phyloP scores from a whole-genome alignment of 35 echinoderm and acorn worm species.

The Strongylocentrotus purpuratus region DNA sequence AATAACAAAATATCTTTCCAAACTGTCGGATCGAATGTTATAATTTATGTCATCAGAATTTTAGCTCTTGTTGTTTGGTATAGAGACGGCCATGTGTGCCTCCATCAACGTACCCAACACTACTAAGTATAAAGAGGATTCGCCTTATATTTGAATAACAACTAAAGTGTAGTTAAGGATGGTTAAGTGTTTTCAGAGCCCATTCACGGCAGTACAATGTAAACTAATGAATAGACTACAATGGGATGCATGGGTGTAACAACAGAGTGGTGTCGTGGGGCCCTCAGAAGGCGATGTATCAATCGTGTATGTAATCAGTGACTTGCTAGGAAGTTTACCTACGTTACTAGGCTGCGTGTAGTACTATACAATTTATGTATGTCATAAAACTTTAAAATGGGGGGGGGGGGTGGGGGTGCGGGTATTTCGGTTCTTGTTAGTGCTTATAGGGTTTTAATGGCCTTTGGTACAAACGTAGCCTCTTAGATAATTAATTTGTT shows the following conservation, averaged over 20 bases:
- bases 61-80: too few species aligned
- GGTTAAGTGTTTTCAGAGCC: neutral
- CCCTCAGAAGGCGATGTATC: neutral
- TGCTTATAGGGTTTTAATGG: neutral
- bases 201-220: neutral
- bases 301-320: neutral
- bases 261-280: neutral
- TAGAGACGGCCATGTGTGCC: too few species aligned
- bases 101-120: neutral
- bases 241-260: neutral
- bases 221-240: neutral
- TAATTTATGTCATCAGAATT: too few species aligned
- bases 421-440: neutral
- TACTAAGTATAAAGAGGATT: neutral
- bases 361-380: too few species aligned
- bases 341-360: neutral
- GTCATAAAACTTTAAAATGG: neutral
- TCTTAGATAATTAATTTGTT: too few species aligned
- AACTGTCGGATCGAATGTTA: too few species aligned
- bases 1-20: too few species aligned
- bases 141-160: slow-evolving; percentile 3
- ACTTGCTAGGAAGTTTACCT: neutral
- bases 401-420: neutral
- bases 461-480: too few species aligned
- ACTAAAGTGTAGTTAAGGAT: slow-evolving; percentile 1